Percentiles rank a stretch among this genome's conserved stretches.
These are phyloP conservation scores for Chelon auratus DNA, from an alignment of 2,797 vertebrate species.

Conservation along the genomic window DNA sequence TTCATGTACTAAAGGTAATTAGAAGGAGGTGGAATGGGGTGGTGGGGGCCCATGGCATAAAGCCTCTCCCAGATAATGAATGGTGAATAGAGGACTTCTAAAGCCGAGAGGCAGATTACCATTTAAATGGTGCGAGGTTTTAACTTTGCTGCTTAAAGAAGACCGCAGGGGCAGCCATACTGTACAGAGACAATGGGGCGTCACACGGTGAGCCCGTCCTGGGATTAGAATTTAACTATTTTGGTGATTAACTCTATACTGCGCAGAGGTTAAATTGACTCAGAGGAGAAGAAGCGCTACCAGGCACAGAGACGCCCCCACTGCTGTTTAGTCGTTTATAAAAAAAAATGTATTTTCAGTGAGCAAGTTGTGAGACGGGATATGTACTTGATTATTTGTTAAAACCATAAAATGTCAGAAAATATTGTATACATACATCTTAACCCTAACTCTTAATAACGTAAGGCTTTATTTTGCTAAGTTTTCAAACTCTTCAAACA, in stretches of 20 bases:
- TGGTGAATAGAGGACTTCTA: constrained; percentile 71
- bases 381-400: not conserved
- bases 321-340: not conserved
- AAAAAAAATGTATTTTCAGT: no score
- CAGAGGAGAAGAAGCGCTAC: not conserved
- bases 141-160: constrained; percentile 60
- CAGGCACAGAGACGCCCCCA: not conserved
- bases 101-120: constrained; percentile 76
- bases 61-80: constrained; percentile 74
- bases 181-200: constrained; percentile 74
- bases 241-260: constrained; percentile 56
- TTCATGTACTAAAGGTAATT: constrained; percentile 78
- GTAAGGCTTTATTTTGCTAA: no score
- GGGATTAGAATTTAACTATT: constrained; percentile 66
- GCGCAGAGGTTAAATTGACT: constrained; percentile 46
- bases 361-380: not conserved
- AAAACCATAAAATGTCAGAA: no score
- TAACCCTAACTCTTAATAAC: no score
- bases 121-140: constrained; percentile 81
- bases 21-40: constrained; percentile 38
- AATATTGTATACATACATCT: no score
- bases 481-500: no score
- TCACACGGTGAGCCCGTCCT: constrained; percentile 45
- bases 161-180: constrained; percentile 64
- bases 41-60: constrained; percentile 53